phyloP scores from a whole-genome alignment of 1,140 invertebrate genomes.

The Fopius arisanus region DNA sequence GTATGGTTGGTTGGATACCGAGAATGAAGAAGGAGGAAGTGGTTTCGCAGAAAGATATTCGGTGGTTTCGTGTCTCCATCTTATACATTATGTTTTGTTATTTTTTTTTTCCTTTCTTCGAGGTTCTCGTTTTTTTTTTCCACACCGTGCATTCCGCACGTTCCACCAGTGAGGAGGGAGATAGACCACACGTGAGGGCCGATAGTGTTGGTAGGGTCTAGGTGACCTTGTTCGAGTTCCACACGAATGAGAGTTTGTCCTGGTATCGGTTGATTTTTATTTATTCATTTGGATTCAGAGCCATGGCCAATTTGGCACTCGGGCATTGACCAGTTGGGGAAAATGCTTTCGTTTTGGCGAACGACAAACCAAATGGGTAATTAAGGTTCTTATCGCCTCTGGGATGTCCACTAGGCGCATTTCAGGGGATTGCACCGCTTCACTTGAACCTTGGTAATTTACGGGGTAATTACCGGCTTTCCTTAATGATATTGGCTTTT shows the following conservation, averaged over 20 bases:
- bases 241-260: background rate
- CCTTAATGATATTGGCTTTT: background rate
- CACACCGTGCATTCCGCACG: slow-evolving; percentile 14
- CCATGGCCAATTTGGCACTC: background rate
- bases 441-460: background rate
- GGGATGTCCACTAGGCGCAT: background rate
- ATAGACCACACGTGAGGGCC: slow-evolving; percentile 10
- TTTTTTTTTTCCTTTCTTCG: slow-evolving; percentile 31
- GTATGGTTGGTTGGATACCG: background rate
- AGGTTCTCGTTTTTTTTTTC: background rate
- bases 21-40: slow-evolving; percentile 46
- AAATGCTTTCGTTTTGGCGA: background rate
- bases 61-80: slow-evolving; percentile 8
- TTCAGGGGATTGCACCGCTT: no score
- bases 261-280: background rate
- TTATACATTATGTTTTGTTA: background rate
- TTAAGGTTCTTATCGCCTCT: background rate
- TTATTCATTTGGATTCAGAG: background rate
- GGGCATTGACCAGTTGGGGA: background rate
- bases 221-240: slow-evolving; percentile 43
- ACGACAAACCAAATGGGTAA: background rate
- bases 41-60: slow-evolving; percentile 39
- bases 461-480: background rate
- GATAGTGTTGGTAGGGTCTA: slow-evolving; percentile 35
- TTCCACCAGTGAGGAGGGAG: background rate